phyloP scores from a whole-genome alignment of 2,888 invertebrate species.

The Synergus gifuensis region DNA sequence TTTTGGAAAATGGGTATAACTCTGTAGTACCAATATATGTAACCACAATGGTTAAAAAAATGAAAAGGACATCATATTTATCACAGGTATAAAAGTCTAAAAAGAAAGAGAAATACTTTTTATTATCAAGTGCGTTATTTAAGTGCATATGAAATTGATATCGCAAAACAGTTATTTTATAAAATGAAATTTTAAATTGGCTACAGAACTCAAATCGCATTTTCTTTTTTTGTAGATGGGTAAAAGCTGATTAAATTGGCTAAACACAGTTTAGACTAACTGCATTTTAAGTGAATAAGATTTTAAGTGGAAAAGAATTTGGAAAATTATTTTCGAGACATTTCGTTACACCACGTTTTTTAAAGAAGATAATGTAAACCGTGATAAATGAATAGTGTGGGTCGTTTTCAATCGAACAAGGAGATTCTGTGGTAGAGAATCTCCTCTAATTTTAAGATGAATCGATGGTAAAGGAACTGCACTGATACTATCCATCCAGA shows the following conservation, averaged over 20 bases:
- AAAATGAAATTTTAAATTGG: background rate
- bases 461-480: background rate
- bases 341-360: no score
- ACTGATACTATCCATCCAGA: background rate
- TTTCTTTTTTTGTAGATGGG: no score
- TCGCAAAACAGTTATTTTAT: background rate
- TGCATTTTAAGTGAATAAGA: no score
- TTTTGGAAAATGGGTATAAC: background rate
- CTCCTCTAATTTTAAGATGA: background rate
- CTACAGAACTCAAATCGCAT: no score
- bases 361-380: no score
- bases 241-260: no score
- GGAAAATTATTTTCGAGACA: no score
- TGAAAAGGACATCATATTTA: background rate
- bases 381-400: background rate
- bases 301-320: no score
- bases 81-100: no score
- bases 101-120: no score
- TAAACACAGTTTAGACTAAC: no score
- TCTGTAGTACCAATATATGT: background rate
- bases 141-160: background rate
- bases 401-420: background rate
- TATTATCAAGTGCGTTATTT: background rate
- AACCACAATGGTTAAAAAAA: background rate
- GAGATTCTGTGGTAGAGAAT: background rate